Conservation (phyloP, 2,797 vertebrate species). For the Sphenopsis melanotis region DNA sequence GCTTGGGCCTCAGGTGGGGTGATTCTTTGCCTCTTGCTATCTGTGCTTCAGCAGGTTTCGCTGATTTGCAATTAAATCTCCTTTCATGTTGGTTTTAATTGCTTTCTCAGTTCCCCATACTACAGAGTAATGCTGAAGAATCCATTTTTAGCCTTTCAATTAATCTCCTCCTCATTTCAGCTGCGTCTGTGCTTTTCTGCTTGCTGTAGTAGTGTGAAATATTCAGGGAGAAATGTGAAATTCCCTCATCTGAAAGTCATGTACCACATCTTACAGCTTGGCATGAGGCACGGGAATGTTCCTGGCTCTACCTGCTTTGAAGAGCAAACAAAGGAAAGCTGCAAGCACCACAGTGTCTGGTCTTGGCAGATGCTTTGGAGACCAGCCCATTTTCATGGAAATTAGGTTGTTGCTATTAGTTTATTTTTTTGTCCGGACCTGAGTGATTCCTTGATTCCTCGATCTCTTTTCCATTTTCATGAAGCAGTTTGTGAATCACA, state of each 20-base stretch:
- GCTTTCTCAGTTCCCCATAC: neutral
- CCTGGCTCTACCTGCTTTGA: conserved; percentile 45
- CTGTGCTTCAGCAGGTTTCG: neutral
- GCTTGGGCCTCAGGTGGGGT: neutral
- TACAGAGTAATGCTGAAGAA: neutral
- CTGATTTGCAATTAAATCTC: neutral
- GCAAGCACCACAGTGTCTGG: neutral
- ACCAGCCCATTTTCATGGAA: conserved; percentile 25
- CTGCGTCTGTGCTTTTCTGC: neutral
- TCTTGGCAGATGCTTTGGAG: conserved; percentile 40
- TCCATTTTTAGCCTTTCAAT: neutral
- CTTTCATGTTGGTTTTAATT: conserved; percentile 8
- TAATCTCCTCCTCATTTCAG: neutral
- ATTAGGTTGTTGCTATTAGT: conserved; percentile 8
- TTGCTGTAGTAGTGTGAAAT: neutral
- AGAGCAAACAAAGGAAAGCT: conserved; percentile 31
- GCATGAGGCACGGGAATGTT: neutral
- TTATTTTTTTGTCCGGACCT: neutral
- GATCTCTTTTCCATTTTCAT: neutral
- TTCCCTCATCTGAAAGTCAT: conserved; percentile 25
- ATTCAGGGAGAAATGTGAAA: conserved; percentile 16
- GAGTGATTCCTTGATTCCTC: neutral
- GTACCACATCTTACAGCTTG: conserved; percentile 45
- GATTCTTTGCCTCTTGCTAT: neutral
- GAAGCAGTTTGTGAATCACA: conserved; percentile 8